phyloP scores from a whole-genome alignment of 2,888 invertebrate species.

The Pristionchus arcanus region DNA sequence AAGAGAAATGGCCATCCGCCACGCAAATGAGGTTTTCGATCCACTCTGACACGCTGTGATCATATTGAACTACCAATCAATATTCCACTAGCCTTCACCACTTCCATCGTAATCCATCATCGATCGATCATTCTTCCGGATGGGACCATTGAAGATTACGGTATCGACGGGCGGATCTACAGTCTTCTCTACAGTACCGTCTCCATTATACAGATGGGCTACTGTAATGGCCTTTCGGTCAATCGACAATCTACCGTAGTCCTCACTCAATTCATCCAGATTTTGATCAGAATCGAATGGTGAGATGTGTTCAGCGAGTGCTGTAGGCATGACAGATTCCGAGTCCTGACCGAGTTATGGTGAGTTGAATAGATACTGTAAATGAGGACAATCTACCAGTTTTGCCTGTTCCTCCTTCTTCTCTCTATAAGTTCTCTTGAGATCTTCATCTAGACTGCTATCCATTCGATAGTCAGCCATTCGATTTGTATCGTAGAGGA shows the following conservation, averaged over 20 bases:
- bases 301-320: not conserved
- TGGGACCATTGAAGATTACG: conserved; percentile 48
- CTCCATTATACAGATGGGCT: conserved; percentile 8
- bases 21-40: too few relatives aligned
- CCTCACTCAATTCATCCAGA: conserved; percentile 50
- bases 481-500: conserved; percentile 46
- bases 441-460: conserved; percentile 48
- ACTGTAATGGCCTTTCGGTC: not conserved
- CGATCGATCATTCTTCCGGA: conserved; percentile 30
- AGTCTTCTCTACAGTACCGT: not conserved
- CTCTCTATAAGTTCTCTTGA: conserved; percentile 52
- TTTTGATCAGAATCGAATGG: conserved; percentile 35
- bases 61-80: not conserved
- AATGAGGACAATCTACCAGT: not conserved
- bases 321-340: conserved; percentile 14
- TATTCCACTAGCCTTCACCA: conserved; percentile 42
- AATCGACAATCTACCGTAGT: conserved; percentile 2
- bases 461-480: conserved; percentile 50
- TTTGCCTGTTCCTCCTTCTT: conserved; percentile 16
- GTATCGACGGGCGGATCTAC: conserved; percentile 35
- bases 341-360: not conserved
- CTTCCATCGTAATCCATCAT: conserved; percentile 38
- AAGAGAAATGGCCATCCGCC: too few relatives aligned
- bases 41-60: not conserved
- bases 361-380: not conserved